Conservation (phyloP, 2,113 vertebrate genomes). For the Alces alces region DNA sequence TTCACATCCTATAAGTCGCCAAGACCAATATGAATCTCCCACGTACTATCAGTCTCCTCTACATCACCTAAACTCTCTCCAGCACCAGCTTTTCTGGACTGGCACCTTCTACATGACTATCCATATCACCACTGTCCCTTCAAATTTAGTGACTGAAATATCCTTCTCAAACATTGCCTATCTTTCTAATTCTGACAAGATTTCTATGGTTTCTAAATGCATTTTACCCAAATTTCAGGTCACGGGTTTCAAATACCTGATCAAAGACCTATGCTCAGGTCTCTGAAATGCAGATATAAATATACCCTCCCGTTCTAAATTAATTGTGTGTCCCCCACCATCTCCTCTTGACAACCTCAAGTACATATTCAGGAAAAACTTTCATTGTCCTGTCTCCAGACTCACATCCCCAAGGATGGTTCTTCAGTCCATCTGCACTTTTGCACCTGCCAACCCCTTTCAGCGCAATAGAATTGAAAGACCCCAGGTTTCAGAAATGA, state of each 20-base stretch:
- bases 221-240: background rate
- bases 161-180: background rate
- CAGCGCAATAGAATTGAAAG: background rate
- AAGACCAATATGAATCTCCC: background rate
- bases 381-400: background rate
- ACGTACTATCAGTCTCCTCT: background rate
- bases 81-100: background rate
- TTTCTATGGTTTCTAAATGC: background rate
- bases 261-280: background rate
- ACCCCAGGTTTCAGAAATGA: background rate
- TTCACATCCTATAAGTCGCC: background rate
- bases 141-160: background rate
- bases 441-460: background rate
- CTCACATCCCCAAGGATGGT: background rate
- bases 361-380: background rate
- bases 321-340: background rate
- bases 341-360: background rate
- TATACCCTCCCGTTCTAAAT: background rate
- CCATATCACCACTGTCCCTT: background rate
- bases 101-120: background rate
- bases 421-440: background rate
- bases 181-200: background rate
- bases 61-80: background rate
- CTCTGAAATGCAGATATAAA: background rate
- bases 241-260: background rate